Evolutionary conservation across 2,888 invertebrate species (phyloP).

Genomic region (Limnephilus auricula): DNA sequence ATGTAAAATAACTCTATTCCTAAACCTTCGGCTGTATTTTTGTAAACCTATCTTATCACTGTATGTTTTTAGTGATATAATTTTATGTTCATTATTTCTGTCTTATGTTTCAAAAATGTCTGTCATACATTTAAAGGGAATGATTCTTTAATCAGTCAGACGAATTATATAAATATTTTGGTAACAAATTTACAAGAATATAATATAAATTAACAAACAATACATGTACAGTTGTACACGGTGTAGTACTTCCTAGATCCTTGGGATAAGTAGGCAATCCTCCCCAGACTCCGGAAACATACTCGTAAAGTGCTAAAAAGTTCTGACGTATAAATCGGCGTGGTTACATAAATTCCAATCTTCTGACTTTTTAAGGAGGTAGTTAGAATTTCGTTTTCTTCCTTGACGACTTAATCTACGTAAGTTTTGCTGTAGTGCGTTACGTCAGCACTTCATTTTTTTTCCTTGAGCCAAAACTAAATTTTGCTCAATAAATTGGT

Average conservation of each 20-base stretch:
- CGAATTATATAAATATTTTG: not conserved
- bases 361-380: not conserved
- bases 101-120: too few species aligned
- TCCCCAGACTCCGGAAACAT: not conserved
- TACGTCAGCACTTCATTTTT: not conserved
- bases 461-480: not conserved
- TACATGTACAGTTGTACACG: too few species aligned
- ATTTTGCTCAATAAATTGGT: not conserved
- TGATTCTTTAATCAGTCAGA: too few species aligned
- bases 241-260: not conserved
- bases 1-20: too few species aligned
- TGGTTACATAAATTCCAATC: not conserved
- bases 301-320: not conserved
- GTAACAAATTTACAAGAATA: not conserved
- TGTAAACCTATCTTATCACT: too few species aligned
- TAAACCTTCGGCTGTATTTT: too few species aligned
- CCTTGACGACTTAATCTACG: not conserved
- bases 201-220: not conserved
- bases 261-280: not conserved
- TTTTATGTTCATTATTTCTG: too few species aligned
- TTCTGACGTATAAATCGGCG: not conserved
- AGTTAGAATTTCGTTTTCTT: not conserved
- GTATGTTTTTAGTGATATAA: too few species aligned
- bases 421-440: not conserved
- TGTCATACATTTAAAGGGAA: too few species aligned